Evolutionary conservation across 2,888 invertebrate species (phyloP).

Genomic region (Acanthacorydalis orientalis): DNA sequence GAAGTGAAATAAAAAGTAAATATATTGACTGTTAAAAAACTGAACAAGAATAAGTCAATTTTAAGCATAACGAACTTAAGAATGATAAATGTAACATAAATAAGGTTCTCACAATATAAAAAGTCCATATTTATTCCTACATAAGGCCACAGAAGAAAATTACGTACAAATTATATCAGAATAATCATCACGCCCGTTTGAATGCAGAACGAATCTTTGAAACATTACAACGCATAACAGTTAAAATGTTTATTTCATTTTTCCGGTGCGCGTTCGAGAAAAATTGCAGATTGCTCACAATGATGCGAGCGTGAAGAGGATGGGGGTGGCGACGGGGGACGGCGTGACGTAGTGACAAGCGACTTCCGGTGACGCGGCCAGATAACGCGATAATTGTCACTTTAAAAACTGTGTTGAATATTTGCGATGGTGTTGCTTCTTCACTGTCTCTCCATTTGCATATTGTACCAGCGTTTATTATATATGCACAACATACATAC

Average conservation of each 20-base stretch:
- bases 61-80: not conserved
- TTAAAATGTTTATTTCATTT: not conserved
- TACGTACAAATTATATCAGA: not conserved
- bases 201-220: not conserved
- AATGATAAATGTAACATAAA: not conserved
- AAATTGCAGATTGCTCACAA: not conserved
- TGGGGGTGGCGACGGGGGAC: not conserved
- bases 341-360: conserved; percentile 11
- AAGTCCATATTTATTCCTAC: not conserved
- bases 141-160: not conserved
- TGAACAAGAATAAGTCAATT: too few relatives aligned
- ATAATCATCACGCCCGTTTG: not conserved
- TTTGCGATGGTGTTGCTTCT: not conserved
- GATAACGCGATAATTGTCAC: conserved; percentile 13
- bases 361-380: conserved; percentile 12
- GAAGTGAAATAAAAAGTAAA: too few relatives aligned
- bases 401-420: conserved; percentile 1
- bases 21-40: too few relatives aligned
- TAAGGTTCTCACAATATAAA: not conserved
- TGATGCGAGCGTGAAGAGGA: not conserved
- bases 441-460: too few relatives aligned
- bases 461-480: too few relatives aligned
- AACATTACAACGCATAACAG: not conserved
- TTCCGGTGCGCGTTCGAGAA: not conserved
- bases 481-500: too few relatives aligned